Conservation (phyloP, 2,113 vertebrate species). For the Electrona antarctica region DNA sequence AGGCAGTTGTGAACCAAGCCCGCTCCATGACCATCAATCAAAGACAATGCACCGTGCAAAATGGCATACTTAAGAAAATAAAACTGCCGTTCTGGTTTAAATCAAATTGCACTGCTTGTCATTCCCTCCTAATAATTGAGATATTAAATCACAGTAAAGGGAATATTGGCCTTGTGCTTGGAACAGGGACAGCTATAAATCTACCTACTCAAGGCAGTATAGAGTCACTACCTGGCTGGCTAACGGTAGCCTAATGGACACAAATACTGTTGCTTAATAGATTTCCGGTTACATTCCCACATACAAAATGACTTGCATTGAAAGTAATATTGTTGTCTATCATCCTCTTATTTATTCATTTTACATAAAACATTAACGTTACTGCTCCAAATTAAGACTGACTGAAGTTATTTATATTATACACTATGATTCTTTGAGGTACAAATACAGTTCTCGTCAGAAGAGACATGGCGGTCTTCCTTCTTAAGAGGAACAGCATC, state of each 20-base stretch:
- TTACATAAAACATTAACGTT: too few relatives aligned
- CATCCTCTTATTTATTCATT: too few relatives aligned
- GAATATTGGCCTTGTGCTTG: conserved; percentile 14
- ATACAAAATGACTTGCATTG: too few relatives aligned
- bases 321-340: too few relatives aligned
- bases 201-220: background rate
- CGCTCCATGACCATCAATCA: conserved; percentile 68
- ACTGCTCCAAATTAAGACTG: too few relatives aligned
- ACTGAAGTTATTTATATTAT: too few relatives aligned
- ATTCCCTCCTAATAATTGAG: conserved; percentile 24
- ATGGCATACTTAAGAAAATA: conserved; percentile 68
- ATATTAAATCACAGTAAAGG: conserved; percentile 45
- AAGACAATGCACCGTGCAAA: conserved; percentile 54
- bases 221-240: background rate
- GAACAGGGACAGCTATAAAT: conserved; percentile 19
- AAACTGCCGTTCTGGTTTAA: conserved; percentile 59
- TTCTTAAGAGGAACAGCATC: background rate
- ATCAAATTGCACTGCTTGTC: conserved; percentile 50
- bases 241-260: too few relatives aligned
- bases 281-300: too few relatives aligned
- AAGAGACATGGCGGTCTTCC: conserved; percentile 22
- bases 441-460: background rate
- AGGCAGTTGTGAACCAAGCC: conserved; percentile 56
- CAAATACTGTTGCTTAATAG: too few relatives aligned
- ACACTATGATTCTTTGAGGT: too few relatives aligned